Percentiles rank a stretch among this genome's conserved stretches.
Evolutionary conservation across 2,888 invertebrate species (phyloP).

Genomic region (Drosophila mayaguana): DNA sequence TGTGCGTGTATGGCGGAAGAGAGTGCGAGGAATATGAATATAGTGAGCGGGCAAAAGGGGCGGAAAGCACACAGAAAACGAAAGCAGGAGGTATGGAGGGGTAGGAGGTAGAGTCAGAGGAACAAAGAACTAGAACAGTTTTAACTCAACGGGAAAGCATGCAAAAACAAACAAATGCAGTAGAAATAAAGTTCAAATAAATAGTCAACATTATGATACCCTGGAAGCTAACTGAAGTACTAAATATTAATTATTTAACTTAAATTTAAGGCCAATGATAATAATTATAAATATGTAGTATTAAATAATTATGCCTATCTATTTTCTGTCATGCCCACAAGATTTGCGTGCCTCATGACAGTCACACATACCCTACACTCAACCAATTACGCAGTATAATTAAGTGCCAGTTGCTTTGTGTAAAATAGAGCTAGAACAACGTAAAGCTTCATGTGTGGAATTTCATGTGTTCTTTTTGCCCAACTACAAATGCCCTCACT

Average conservation of each 20-base stretch:
- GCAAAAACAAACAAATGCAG: conserved; percentile 19
- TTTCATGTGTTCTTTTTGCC: neutral
- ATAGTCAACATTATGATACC: neutral
- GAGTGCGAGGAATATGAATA: conserved; percentile 5
- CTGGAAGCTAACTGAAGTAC: neutral
- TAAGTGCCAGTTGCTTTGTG: conserved; percentile 12
- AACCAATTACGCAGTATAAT: conserved; percentile 13
- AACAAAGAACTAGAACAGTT: conserved; percentile 15
- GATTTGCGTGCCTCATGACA: neutral
- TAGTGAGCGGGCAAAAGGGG: neutral
- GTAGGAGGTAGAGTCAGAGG: neutral
- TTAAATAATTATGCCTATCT: neutral
- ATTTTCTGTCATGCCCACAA: neutral
- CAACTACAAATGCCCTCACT: neutral
- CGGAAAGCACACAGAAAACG: too few relatives aligned
- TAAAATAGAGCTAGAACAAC: conserved; percentile 16
- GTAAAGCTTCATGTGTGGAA: conserved; percentile 12
- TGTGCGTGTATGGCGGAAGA: conserved; percentile 9
- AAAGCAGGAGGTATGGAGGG: too few relatives aligned
- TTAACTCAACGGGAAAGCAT: conserved; percentile 33
- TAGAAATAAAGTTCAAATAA: neutral
- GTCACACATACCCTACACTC: neutral
- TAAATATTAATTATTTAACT: neutral
- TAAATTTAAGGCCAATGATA: fast-evolving
- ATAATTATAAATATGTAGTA: neutral